Conservation (phyloP, 2,113 vertebrate species). For the Caranx ignobilis region DNA sequence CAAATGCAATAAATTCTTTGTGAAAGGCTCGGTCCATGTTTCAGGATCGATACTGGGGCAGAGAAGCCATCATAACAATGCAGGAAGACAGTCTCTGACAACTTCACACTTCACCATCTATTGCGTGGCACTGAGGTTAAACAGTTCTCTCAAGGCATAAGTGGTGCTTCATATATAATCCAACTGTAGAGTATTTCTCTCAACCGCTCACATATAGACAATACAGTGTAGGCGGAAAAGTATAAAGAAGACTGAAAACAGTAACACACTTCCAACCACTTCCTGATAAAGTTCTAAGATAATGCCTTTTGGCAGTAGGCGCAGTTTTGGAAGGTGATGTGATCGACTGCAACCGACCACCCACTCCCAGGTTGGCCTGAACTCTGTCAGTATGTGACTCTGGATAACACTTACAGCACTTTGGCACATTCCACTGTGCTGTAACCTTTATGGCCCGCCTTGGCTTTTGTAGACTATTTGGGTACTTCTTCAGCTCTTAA, state of each 20-base stretch:
- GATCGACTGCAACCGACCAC: constrained; percentile 26
- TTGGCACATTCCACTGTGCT: constrained; percentile 49
- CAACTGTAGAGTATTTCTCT: constrained; percentile 41
- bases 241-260: constrained; percentile 24
- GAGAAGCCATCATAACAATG: constrained; percentile 48
- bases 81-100: constrained; percentile 47
- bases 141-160: constrained; percentile 49
- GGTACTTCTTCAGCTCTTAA: constrained; percentile 53
- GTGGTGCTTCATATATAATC: constrained; percentile 46
- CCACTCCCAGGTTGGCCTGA: constrained; percentile 19
- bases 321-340: constrained; percentile 34
- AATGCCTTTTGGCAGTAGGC: constrained; percentile 23
- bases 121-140: constrained; percentile 40
- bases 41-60: constrained; percentile 55
- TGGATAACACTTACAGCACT: constrained; percentile 39
- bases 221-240: neutral
- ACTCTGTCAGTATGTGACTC: constrained; percentile 35
- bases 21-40: constrained; percentile 42
- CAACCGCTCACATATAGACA: constrained; percentile 28
- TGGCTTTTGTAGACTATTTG: constrained; percentile 53
- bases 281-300: constrained; percentile 33
- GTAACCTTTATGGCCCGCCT: constrained; percentile 54
- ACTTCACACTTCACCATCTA: constrained; percentile 24
- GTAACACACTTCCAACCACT: constrained; percentile 20
- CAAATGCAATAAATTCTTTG: constrained; percentile 50